These are phyloP conservation scores for Pygmarrhopalites habei DNA, from an alignment of 1,140 invertebrate genomes.

Conservation along the genomic window DNA sequence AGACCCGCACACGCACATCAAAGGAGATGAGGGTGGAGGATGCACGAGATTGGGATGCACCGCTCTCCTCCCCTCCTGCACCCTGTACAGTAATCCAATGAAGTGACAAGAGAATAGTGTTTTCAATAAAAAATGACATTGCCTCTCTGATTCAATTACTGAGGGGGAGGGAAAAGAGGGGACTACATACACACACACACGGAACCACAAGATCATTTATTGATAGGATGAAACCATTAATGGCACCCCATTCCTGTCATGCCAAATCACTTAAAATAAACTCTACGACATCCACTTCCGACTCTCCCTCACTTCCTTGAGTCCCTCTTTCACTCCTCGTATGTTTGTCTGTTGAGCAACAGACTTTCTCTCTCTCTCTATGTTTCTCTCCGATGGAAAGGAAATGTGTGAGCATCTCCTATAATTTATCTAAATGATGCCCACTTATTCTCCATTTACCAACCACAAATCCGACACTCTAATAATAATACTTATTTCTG, in stretches of 20 bases:
- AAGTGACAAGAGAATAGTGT: conserved; percentile 31
- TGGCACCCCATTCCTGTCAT: conserved; percentile 38
- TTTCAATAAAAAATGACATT: conserved; percentile 37
- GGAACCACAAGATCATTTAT: conserved; percentile 37
- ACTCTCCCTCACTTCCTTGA: neutral
- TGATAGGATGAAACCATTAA: conserved; percentile 38
- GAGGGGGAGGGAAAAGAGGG: conserved; percentile 14
- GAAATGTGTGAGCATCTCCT: too few relatives aligned
- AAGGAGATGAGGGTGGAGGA: too few relatives aligned
- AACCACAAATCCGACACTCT: too few relatives aligned
- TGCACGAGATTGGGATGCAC: too few relatives aligned
- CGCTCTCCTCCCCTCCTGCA: too few relatives aligned
- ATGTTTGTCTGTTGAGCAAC: neutral
- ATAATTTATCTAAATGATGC: too few relatives aligned
- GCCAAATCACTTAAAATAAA: conserved; percentile 33
- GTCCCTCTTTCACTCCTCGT: neutral
- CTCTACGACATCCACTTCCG: neutral
- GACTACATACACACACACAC: too few relatives aligned
- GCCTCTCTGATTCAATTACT: conserved; percentile 32
- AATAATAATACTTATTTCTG: too few relatives aligned
- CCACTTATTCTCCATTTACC: too few relatives aligned
- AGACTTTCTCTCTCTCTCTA: neutral
- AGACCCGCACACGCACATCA: too few relatives aligned
- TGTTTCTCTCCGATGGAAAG: neutral
- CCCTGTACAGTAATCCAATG: conserved; percentile 14